Conservation (phyloP, 2,113 vertebrate species). For the Shinisaurus crocodilurus region DNA sequence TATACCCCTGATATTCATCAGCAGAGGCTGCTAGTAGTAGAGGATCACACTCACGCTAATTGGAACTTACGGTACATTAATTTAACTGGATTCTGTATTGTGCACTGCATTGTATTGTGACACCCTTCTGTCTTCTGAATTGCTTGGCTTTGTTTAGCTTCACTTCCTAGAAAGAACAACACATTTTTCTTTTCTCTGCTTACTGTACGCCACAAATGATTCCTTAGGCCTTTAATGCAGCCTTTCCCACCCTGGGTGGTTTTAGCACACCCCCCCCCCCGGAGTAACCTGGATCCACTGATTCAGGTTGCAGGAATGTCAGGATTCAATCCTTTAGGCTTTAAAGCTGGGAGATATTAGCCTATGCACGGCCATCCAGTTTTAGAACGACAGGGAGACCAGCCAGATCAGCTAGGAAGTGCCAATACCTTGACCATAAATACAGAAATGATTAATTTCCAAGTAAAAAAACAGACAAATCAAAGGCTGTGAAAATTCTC, state of each 20-base stretch:
- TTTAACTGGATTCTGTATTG: background rate
- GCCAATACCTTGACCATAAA: too few relatives aligned
- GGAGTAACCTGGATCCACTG: background rate
- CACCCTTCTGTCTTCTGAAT: background rate
- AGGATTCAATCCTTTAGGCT: background rate
- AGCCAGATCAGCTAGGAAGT: too few relatives aligned
- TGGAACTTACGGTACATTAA: background rate
- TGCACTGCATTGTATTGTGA: background rate
- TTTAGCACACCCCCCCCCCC: too few relatives aligned
- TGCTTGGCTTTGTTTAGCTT: background rate
- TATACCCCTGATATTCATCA: background rate
- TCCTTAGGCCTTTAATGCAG: too few relatives aligned
- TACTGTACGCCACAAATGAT: too few relatives aligned
- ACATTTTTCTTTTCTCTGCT: too few relatives aligned
- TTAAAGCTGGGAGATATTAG: background rate
- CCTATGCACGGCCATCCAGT: background rate
- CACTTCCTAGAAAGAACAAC: too few relatives aligned
- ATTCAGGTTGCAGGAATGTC: background rate
- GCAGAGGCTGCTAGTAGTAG: background rate
- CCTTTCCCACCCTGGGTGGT: too few relatives aligned
- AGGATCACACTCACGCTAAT: background rate
- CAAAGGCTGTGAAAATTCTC: too few relatives aligned
- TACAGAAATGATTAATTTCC: too few relatives aligned
- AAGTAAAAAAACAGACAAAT: too few relatives aligned
- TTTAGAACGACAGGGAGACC: too few relatives aligned